A percentile compares a stretch with the other conserved stretches of the same genome.
phyloP scores from a whole-genome alignment of 2,797 vertebrate species.

The Cirrhinus molitorella region DNA sequence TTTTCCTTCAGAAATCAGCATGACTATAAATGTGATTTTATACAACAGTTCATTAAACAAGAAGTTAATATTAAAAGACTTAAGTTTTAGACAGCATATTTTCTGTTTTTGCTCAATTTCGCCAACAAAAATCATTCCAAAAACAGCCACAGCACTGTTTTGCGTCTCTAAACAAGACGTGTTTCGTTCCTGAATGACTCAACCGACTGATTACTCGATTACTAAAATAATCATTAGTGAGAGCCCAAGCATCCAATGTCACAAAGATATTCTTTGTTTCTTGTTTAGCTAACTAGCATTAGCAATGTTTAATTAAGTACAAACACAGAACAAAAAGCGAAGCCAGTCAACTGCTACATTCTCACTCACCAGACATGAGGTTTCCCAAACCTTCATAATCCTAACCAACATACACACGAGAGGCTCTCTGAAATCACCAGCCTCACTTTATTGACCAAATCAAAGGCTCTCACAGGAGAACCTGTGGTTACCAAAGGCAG shows the following conservation, averaged over 20 bases:
- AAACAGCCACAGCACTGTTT: no score
- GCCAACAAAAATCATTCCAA: no score
- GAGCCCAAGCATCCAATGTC: background rate
- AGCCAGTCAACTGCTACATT: slow-evolving; percentile 10
- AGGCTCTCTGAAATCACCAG: slow-evolving; percentile 54
- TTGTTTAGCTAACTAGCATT: background rate
- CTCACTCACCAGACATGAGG: slow-evolving; percentile 40
- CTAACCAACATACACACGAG: slow-evolving; percentile 54
- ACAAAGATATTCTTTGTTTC: background rate
- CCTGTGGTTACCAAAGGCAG: slow-evolving; percentile 61
- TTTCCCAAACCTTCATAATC: slow-evolving; percentile 54
- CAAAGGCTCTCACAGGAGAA: slow-evolving; percentile 56
- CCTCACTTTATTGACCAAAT: slow-evolving; percentile 55
- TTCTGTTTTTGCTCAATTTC: no score
- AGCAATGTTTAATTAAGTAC: background rate
- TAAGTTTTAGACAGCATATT: no score
- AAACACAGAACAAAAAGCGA: slow-evolving; percentile 24
- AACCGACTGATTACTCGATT: no score
- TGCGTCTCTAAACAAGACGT: no score
- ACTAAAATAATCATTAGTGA: no score
- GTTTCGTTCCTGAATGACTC: no score
- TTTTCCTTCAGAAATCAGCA: no score
- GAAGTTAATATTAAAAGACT: no score
- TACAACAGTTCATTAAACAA: no score
- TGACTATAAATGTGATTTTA: no score